Conservation (phyloP, 1,140 invertebrate genomes). For the Polyergus mexicanus region DNA sequence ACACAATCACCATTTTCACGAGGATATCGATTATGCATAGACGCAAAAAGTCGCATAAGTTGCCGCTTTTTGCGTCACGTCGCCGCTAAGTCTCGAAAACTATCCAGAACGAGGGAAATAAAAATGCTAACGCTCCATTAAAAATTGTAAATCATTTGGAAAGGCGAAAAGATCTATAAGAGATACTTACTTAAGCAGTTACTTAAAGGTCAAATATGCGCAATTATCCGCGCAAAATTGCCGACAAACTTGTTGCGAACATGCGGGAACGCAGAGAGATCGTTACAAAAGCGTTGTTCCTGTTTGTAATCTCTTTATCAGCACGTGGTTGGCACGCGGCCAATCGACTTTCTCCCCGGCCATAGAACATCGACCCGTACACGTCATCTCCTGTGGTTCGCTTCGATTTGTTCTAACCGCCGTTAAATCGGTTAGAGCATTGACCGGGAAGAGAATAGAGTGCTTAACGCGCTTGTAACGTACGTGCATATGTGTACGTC, state of each 20-base stretch:
- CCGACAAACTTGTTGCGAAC: constrained; percentile 28
- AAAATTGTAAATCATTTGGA: constrained; percentile 2
- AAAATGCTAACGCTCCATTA: neutral
- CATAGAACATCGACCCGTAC: constrained; percentile 35
- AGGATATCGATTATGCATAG: constrained; percentile 16
- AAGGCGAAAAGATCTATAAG: neutral
- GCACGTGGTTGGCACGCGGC: constrained; percentile 79
- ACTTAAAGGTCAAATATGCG: neutral
- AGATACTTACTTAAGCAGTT: neutral
- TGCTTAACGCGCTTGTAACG: neutral
- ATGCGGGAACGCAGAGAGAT: constrained; percentile 6
- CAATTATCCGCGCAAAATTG: constrained; percentile 7
- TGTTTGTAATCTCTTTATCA: constrained; percentile 82
- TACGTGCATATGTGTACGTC: neutral
- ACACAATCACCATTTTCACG: constrained; percentile 1
- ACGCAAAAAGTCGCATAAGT: neutral
- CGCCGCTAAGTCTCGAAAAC: neutral
- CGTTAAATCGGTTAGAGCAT: constrained; percentile 51
- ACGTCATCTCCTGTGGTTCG: neutral
- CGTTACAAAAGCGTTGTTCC: constrained; percentile 79
- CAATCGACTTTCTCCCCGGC: constrained; percentile 72
- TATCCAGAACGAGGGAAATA: neutral
- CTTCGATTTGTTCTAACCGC: constrained; percentile 40
- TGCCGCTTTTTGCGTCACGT: neutral
- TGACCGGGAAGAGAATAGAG: constrained; percentile 49